Percentiles rank a stretch among this genome's conserved stretches.
phyloP scores from a whole-genome alignment of 1,140 invertebrate species.

The Papilio polyxenes region DNA sequence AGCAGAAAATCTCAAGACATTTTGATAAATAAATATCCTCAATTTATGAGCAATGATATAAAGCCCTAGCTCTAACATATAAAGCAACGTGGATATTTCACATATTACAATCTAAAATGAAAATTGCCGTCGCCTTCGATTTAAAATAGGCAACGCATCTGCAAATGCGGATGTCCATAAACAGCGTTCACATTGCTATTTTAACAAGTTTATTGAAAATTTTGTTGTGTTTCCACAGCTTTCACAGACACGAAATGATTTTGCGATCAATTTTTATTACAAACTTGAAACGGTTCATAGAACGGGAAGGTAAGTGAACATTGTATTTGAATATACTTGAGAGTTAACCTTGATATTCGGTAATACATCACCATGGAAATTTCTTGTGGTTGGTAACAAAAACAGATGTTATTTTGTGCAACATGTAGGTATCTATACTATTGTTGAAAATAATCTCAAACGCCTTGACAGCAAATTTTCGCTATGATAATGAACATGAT shows the following conservation, averaged over 20 bases:
- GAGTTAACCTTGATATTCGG: too few relatives aligned
- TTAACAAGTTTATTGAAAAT: neutral
- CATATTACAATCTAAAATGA: neutral
- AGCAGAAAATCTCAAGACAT: neutral
- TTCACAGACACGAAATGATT: constrained; percentile 58
- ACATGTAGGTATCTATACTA: too few relatives aligned
- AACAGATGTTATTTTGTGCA: too few relatives aligned
- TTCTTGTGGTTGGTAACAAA: too few relatives aligned
- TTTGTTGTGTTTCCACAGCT: constrained; percentile 51
- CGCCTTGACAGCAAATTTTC: neutral
- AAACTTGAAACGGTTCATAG: constrained; percentile 2
- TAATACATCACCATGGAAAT: too few relatives aligned
- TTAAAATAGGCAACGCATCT: too few relatives aligned
- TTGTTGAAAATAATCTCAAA: too few relatives aligned
- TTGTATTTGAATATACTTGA: neutral
- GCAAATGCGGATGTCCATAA: too few relatives aligned
- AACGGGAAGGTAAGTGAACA: neutral
- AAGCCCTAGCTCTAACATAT: too few relatives aligned
- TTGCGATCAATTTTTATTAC: constrained; percentile 52
- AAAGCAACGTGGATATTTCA: neutral
- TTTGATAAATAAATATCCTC: neutral
- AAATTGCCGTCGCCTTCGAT: too few relatives aligned
- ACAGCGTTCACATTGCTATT: neutral
- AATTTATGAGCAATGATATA: neutral
- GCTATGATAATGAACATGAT: neutral